Evolutionary conservation across 64 coral and sea anemone species (phyloP), one percentile per base, ranked within the genome.

Genomic region (Acropora tenuis): DNA sequence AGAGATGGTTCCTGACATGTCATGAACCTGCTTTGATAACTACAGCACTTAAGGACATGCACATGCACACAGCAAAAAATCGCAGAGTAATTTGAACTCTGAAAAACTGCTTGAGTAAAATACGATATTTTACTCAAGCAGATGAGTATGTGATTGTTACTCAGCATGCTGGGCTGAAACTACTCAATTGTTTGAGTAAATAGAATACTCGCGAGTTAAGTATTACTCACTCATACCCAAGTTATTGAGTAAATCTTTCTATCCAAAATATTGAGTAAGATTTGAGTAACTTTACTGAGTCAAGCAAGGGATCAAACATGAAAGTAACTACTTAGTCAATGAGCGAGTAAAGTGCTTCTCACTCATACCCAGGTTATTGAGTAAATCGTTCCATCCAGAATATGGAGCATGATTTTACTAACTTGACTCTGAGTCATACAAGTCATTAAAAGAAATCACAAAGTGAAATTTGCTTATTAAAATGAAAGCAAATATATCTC

Each of bases 1-100:
- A 50, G 17, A 13, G 88, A 8, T 90, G 88, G 88, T 90, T 90
- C 71, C 47, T 90, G n/a, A 90, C 78, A 1, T 20, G 53, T 67
- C 77, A 90, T 8, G 88, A 87, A 46, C 72, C 47, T 0, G 84
- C 76, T 47, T 40, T 76, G 11, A 44, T 88, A 49, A 93, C 91
- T 8, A 75, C 85, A 0, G 55, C 84, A 13, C 49, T 93, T 4
- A 82, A 88, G 50, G 49, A 43, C 19, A 81, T 88, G 83, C 88
- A 80, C 52, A 48, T 18, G 73, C 49, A 45, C 77, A n/a, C 93
- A 95, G 72, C 85, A 90, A 43, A 76, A 95, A 2, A 12, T 12
- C 91, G 74, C 30, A 86, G 93, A 6, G 66, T 94, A 30, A n/a
- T 6, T 3, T 4, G 11, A 85, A 80, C 3, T 88, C 90, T 81